Evolutionary conservation across 2,797 vertebrate species (phyloP), one percentile per base, ranked within the genome.

Genomic region (Catharus ustulatus): DNA sequence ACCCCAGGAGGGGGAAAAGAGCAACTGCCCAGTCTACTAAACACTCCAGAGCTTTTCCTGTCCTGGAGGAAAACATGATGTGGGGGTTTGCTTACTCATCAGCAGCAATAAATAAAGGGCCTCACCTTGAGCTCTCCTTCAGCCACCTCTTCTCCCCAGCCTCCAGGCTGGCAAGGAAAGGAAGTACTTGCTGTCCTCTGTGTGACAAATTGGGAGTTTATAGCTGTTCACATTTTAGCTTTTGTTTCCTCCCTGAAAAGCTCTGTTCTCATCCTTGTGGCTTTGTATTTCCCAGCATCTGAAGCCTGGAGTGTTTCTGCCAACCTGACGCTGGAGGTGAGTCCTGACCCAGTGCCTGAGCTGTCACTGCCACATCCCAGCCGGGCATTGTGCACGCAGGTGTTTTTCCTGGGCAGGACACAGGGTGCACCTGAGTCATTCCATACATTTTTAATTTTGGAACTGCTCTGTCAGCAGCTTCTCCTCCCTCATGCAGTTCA

Each of bases 91-190:
- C 67, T 86, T 88, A 52, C 91, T 96, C 84, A 90, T 42, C 72
- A 73, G 2, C 64, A 77, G 64, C 77, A 80, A 87, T 91, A 93
- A 95, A 92, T 93, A 93, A 94, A 1, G 2, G 83, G 77, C 2
- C 73, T 95, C 89, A 91, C 93, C 93, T 96, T 94, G 69, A 91
- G 89, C 69, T 93, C 88, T 94, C 93, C 89, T 95, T 91, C 87
- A 91, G 62, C 80, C 48, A 20, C 43, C 93, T 68, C 77, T 90
- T 84, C 61, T 92, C 62, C n/a, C 55, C 89, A 81, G 40, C 67
- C 71, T 76, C 54, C 20, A 17, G 58, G 38, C 83, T 71, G 55
- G 84, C 71, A 32, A 61, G 45, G 73, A 64, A 74, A 71, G 69
- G 80, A 73, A 88, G 85, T 69, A 40, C 42, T 91, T 61, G 54